Conservation (phyloP, 2,113 vertebrate species). For the Pelodiscus sinensis region DNA sequence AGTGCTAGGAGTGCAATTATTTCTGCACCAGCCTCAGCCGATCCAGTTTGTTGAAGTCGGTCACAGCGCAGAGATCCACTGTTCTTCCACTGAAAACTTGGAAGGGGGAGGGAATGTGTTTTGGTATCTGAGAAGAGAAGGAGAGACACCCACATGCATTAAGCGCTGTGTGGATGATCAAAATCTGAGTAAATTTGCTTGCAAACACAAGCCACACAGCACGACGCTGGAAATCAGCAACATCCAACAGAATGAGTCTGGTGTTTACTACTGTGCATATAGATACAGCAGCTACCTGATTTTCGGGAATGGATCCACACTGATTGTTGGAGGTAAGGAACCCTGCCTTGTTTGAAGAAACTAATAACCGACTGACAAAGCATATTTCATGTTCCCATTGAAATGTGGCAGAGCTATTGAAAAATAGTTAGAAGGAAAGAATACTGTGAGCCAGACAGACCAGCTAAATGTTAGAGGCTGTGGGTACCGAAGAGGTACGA, state of each 20-base stretch:
- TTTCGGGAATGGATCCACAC: background rate
- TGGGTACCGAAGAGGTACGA: background rate
- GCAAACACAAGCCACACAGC: background rate
- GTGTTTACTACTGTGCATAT: background rate
- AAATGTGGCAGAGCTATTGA: background rate
- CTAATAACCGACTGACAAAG: background rate
- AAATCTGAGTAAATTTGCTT: background rate
- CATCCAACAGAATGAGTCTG: background rate
- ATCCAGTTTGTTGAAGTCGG: background rate
- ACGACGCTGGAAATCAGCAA: background rate
- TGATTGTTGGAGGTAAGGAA: background rate
- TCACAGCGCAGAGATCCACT: background rate
- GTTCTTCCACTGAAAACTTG: background rate
- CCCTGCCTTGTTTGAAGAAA: background rate
- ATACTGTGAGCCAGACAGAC: background rate
- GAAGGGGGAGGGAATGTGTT: accelerated
- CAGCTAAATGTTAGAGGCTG: background rate
- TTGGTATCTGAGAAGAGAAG: background rate
- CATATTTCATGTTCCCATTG: background rate
- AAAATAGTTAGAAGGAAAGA: background rate
- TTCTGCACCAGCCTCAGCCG: background rate
- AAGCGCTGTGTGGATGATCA: background rate
- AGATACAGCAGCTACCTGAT: accelerated
- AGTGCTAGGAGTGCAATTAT: background rate
- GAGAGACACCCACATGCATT: background rate